Percentiles rank a stretch among this genome's conserved stretches.
phyloP scores from a whole-genome alignment of 1,140 invertebrate species.

The Uloborus diversus region DNA sequence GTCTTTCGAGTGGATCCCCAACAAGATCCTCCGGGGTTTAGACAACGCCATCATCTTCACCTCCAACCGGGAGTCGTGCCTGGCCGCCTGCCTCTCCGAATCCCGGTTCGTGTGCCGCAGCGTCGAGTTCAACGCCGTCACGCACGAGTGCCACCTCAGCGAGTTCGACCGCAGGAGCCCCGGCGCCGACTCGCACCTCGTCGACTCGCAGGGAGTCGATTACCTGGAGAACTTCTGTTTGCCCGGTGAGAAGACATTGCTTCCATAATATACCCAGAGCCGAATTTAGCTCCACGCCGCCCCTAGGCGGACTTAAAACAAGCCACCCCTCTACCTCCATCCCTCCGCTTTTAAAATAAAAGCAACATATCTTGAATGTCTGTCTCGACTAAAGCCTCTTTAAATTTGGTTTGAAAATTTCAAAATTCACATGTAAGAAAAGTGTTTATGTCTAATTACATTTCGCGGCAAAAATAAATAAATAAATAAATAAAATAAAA shows the following conservation, averaged over 20 bases:
- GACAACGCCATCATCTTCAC: slow-evolving; percentile 93
- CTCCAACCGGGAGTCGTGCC: slow-evolving; percentile 90
- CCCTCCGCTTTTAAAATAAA: no score
- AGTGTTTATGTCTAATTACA: no score
- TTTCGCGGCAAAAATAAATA: no score
- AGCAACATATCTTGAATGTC: background rate
- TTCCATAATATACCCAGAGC: background rate
- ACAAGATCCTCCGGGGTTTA: slow-evolving; percentile 87
- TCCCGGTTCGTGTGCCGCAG: slow-evolving; percentile 88
- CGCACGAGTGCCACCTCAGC: slow-evolving; percentile 86
- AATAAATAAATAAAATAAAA: no score
- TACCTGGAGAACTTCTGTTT: slow-evolving; percentile 95
- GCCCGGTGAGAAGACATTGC: slow-evolving; percentile 62
- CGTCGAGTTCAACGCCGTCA: slow-evolving; percentile 92
- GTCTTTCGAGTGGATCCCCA: slow-evolving; percentile 91
- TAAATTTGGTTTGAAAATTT: background rate
- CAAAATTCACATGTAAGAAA: background rate
- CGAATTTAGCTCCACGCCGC: no score
- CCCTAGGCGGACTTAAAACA: no score
- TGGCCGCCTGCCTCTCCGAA: slow-evolving; percentile 91
- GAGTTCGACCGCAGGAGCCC: slow-evolving; percentile 88
- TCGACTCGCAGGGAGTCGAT: slow-evolving; percentile 88
- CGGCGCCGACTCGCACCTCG: slow-evolving; percentile 75
- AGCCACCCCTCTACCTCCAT: no score
- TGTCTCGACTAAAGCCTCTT: background rate